Conservation (phyloP, 2,888 invertebrate species). For the Limulus polyphemus region DNA sequence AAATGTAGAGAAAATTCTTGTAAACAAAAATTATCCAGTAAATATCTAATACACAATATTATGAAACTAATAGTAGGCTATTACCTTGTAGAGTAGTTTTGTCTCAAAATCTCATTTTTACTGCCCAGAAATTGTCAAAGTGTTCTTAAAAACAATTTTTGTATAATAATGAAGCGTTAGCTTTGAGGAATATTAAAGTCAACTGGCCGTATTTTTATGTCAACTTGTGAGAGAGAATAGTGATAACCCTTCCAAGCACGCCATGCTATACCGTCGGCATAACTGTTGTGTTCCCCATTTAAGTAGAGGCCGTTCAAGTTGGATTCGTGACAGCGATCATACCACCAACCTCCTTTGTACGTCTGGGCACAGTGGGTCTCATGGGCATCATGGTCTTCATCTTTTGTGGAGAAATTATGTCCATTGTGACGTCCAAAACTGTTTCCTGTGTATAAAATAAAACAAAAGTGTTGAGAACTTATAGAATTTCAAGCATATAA, state of each 20-base stretch:
- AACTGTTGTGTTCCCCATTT: conserved; percentile 19
- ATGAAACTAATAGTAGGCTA: no score
- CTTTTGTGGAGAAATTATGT: conserved; percentile 11
- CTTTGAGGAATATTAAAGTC: background rate
- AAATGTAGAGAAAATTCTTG: no score
- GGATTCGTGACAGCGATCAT: conserved; percentile 23
- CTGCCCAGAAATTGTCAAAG: no score
- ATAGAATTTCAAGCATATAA: no score
- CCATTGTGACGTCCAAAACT: conserved; percentile 3
- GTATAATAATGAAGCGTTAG: no score
- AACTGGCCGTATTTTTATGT: conserved; percentile 25
- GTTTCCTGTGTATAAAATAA: no score
- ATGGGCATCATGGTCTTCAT: conserved; percentile 7
- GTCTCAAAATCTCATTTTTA: no score
- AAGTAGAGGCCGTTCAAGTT: conserved; percentile 28
- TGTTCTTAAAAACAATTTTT: no score
- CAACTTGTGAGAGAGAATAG: conserved; percentile 25
- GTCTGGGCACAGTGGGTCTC: conserved; percentile 14
- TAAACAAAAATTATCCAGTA: no score
- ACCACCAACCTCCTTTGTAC: conserved; percentile 28
- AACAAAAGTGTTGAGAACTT: no score
- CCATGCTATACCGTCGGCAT: conserved; percentile 29
- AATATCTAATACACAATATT: no score
- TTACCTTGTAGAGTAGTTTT: no score
- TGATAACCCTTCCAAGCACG: conserved; percentile 24